A percentile compares a stretch with the other conserved stretches of the same genome.
phyloP scores from a whole-genome alignment of 2,113 vertebrate genomes.

The Erythrocercus mccallii region DNA sequence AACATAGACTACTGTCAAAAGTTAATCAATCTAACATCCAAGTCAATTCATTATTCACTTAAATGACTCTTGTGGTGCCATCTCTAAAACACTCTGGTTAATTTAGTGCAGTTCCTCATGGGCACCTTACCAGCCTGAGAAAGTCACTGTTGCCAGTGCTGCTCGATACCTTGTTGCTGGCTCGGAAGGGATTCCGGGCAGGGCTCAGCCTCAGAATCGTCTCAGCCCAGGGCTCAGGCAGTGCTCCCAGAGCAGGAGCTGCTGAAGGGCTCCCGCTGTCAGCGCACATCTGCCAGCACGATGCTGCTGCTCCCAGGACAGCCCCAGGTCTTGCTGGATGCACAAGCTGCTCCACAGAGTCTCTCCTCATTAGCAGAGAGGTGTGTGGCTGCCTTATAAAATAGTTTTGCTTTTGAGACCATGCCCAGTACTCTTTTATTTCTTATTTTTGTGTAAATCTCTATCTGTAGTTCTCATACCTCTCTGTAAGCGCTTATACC shows the following conservation, averaged over 20 bases:
- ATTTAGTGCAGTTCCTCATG: not conserved
- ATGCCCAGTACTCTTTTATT: not conserved
- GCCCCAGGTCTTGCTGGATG: not conserved
- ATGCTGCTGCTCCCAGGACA: not conserved
- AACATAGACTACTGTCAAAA: not conserved
- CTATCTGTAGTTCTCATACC: not conserved
- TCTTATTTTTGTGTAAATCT: not conserved
- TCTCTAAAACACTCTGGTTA: not conserved
- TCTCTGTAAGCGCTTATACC: not conserved
- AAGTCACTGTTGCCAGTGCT: rapidly evolving
- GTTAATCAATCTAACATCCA: not conserved
- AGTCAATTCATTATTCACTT: not conserved
- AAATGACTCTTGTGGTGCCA: not conserved
- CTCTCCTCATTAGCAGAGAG: not conserved
- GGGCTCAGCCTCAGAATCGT: not conserved
- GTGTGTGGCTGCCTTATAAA: not conserved
- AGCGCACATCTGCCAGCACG: not conserved
- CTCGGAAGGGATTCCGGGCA: not conserved
- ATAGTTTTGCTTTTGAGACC: not conserved
- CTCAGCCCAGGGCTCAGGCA: not conserved
- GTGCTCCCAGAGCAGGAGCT: not conserved
- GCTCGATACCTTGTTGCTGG: not conserved
- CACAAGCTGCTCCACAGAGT: not conserved
- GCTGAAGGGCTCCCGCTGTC: not conserved
- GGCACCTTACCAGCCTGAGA: rapidly evolving